phyloP scores from a whole-genome alignment of 2,888 invertebrate genomes.

The Trichacis sp. region DNA sequence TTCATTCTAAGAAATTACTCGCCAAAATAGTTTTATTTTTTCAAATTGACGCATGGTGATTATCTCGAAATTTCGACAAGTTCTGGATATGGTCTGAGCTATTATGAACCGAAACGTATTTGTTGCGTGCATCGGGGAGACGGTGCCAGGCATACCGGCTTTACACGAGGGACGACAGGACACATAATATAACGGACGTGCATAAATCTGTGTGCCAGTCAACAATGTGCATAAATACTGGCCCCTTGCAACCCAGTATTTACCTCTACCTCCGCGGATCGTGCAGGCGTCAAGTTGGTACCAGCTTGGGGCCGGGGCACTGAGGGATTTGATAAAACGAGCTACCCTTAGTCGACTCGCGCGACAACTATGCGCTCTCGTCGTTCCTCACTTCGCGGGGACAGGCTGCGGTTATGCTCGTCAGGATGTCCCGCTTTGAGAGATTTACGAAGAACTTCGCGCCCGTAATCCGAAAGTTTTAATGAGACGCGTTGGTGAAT shows the following conservation, averaged over 20 bases:
- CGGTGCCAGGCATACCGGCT: constrained; percentile 64
- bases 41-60: too few relatives aligned
- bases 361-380: constrained; percentile 59
- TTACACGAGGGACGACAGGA: constrained; percentile 64
- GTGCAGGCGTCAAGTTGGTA: constrained; percentile 31
- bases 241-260: constrained; percentile 63
- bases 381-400: constrained; percentile 60
- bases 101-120: constrained; percentile 53
- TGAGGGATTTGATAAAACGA: constrained; percentile 40
- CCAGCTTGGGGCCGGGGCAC: constrained; percentile 28
- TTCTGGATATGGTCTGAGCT: too few relatives aligned
- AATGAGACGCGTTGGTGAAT: neutral
- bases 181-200: constrained; percentile 69
- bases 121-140: constrained; percentile 62
- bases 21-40: too few relatives aligned
- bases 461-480: neutral
- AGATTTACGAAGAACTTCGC: constrained; percentile 19
- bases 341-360: constrained; percentile 42
- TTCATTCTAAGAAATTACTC: too few relatives aligned
- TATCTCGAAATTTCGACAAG: neutral
- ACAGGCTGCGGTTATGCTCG: constrained; percentile 62
- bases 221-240: constrained; percentile 69
- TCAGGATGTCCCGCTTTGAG: constrained; percentile 45
- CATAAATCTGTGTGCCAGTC: constrained; percentile 69
- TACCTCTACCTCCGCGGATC: constrained; percentile 20